Evolutionary conservation across 1,140 invertebrate species (phyloP).

Genomic region (Lordiphosa collinella): DNA sequence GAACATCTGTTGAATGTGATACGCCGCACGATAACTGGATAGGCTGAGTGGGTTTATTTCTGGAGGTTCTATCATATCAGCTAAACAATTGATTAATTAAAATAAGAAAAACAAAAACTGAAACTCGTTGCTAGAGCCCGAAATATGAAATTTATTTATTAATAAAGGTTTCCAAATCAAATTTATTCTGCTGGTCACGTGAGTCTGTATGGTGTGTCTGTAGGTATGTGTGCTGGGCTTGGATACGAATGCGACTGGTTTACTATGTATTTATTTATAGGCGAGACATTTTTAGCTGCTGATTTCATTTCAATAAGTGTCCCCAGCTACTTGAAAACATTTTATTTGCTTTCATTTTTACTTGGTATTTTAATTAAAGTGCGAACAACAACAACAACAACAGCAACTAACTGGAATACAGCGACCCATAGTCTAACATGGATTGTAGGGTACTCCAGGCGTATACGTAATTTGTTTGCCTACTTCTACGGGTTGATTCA

Average conservation of each 20-base stretch:
- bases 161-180: slow-evolving; percentile 7
- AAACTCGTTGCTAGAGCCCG: background rate
- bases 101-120: slow-evolving; percentile 1
- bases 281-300: slow-evolving; percentile 67
- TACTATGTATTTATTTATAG: slow-evolving; percentile 69
- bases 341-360: too few species aligned
- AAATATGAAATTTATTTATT: background rate
- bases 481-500: too few species aligned
- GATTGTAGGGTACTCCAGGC: too few species aligned
- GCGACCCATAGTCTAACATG: background rate
- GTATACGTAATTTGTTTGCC: too few species aligned
- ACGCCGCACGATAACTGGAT: too few species aligned
- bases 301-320: slow-evolving; percentile 59
- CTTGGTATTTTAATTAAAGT: background rate
- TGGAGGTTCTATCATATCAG: slow-evolving; percentile 15
- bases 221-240: background rate
- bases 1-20: too few species aligned
- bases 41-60: background rate
- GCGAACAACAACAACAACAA: too few species aligned
- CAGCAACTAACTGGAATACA: too few species aligned
- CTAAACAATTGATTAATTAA: slow-evolving; percentile 31
- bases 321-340: slow-evolving; percentile 29
- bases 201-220: slow-evolving; percentile 16
- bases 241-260: slow-evolving; percentile 28
- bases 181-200: slow-evolving; percentile 44